Evolutionary conservation across 2,888 invertebrate species (phyloP).

Genomic region (Acleris cristana): DNA sequence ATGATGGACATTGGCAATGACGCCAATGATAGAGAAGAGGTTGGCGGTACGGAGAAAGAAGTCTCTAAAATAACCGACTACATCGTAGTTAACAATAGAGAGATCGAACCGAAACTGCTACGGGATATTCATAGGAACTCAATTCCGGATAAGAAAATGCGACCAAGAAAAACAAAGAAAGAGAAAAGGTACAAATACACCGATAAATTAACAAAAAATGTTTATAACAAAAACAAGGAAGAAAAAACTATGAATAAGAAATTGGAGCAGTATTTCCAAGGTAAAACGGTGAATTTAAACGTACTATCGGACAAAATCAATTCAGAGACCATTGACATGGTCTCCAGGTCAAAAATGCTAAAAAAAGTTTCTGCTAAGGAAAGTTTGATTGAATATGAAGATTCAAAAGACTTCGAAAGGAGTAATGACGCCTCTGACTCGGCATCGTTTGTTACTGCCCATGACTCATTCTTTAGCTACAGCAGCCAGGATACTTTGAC

Average conservation of each 20-base stretch:
- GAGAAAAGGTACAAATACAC: constrained; percentile 40
- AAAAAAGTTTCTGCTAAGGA: constrained; percentile 57
- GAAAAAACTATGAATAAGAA: constrained; percentile 42
- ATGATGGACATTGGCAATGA: constrained; percentile 42
- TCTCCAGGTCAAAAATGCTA: constrained; percentile 51
- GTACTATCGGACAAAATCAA: constrained; percentile 46
- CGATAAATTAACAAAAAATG: constrained; percentile 48
- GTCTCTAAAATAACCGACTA: constrained; percentile 36
- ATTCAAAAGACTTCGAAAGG: constrained; percentile 36
- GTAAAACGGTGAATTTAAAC: constrained; percentile 40
- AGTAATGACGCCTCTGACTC: constrained; percentile 43
- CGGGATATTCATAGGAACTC: constrained; percentile 47
- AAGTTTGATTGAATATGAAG: constrained; percentile 50
- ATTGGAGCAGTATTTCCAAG: constrained; percentile 48
- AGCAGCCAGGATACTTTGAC: constrained; percentile 57
- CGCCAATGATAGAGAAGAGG: constrained; percentile 39
- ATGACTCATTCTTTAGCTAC: constrained; percentile 48
- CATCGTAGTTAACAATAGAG: constrained; percentile 37
- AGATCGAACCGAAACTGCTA: constrained; percentile 38
- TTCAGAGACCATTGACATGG: constrained; percentile 46
- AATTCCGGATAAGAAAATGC: constrained; percentile 40
- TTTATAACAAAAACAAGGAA: constrained; percentile 54
- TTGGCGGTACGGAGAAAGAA: constrained; percentile 40
- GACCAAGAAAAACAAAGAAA: constrained; percentile 45
- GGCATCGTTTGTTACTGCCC: constrained; percentile 45